phyloP scores from a whole-genome alignment of 1,140 invertebrate species.

The Drosophila mauritiana region DNA sequence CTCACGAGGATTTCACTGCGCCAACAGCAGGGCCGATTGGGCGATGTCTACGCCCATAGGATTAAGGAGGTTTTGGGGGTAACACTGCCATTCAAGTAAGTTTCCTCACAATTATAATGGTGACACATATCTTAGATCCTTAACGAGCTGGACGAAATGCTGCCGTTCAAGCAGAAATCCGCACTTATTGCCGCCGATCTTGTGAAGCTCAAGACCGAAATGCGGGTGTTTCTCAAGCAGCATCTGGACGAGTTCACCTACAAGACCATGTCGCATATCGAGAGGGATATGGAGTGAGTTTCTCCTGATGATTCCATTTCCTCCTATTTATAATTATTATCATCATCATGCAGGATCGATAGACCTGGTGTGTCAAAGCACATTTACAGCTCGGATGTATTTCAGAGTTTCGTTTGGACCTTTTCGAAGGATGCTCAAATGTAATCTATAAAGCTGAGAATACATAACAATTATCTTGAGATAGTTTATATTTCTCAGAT shows the following conservation, averaged over 20 bases:
- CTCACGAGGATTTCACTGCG: constrained; percentile 70
- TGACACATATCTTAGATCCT: constrained; percentile 57
- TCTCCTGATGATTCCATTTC: background rate
- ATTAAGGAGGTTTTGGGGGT: constrained; percentile 85
- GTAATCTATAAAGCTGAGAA: constrained; percentile 21
- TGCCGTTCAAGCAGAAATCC: constrained; percentile 55
- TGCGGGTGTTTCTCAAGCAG: constrained; percentile 69
- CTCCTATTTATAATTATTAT: too few relatives aligned
- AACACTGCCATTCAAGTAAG: too few relatives aligned
- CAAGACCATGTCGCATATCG: constrained; percentile 83
- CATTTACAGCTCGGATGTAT: constrained; percentile 76
- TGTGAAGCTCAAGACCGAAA: constrained; percentile 70
- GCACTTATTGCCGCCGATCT: constrained; percentile 61
- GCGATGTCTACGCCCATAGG: constrained; percentile 79
- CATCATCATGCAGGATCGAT: constrained; percentile 56
- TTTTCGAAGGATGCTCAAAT: constrained; percentile 81
- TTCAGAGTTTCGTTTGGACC: constrained; percentile 83
- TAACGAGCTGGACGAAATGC: constrained; percentile 69
- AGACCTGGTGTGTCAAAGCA: constrained; percentile 77
- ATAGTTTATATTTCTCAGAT: constrained; percentile 17
- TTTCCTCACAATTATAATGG: too few relatives aligned
- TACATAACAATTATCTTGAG: too few relatives aligned
- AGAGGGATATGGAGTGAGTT: constrained; percentile 82
- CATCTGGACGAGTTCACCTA: constrained; percentile 83
- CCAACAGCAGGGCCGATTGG: constrained; percentile 73